These are phyloP conservation scores for Ericerus pela DNA, from an alignment of 1,140 invertebrate species.

Conservation along the genomic window DNA sequence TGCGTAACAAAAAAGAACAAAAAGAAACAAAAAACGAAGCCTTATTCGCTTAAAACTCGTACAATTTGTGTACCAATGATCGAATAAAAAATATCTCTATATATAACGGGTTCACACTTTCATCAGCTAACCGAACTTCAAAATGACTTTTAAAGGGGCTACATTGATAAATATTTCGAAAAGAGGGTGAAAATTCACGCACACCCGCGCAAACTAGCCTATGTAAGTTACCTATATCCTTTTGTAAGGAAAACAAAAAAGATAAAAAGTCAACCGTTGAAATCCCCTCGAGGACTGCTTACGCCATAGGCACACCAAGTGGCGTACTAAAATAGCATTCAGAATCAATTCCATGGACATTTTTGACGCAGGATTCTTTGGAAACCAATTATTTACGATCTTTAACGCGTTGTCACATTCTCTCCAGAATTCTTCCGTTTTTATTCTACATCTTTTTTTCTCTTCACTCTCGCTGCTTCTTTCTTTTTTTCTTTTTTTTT, in stretches of 20 bases:
- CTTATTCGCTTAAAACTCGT: too few relatives aligned
- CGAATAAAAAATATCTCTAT: slow-evolving; percentile 7
- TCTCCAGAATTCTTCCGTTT: background rate
- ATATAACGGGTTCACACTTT: slow-evolving; percentile 9
- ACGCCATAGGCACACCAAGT: slow-evolving; percentile 4
- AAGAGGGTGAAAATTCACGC: too few relatives aligned
- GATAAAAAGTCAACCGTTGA: slow-evolving; percentile 1
- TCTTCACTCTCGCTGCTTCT: too few relatives aligned
- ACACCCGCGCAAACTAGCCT: background rate
- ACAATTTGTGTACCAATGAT: slow-evolving; percentile 8
- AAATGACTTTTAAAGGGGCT: slow-evolving; percentile 4
- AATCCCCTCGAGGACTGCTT: slow-evolving; percentile 5
- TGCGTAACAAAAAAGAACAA: too few relatives aligned
- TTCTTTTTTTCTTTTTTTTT: too few relatives aligned
- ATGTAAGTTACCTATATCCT: background rate
- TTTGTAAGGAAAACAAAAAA: too few relatives aligned
- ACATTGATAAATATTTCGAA: slow-evolving; percentile 5
- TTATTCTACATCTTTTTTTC: background rate
- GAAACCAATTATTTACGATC: slow-evolving; percentile 10
- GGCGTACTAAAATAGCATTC: slow-evolving; percentile 11
- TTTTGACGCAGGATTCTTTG: background rate
- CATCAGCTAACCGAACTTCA: background rate
- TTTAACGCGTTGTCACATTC: slow-evolving; percentile 12
- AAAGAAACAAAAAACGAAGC: too few relatives aligned
- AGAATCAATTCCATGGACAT: background rate